These are phyloP conservation scores for Vireo altiloquus DNA, from an alignment of 2,113 vertebrate genomes.

Conservation along the genomic window DNA sequence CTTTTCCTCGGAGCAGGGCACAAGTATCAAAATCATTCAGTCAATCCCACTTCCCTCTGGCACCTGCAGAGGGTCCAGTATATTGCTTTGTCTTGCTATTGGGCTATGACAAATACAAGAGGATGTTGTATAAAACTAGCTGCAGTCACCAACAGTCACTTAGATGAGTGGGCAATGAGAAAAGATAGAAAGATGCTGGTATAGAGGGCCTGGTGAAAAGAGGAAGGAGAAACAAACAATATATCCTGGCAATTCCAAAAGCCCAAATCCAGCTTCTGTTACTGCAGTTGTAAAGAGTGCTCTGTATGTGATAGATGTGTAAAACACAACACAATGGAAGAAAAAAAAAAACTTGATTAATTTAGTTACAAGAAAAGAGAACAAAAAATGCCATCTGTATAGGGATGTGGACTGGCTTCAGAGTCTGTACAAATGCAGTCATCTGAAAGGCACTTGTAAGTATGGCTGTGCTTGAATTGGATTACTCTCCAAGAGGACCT, in stretches of 20 bases:
- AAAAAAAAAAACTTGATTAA: background rate
- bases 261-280: background rate
- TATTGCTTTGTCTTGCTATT: background rate
- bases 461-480: background rate
- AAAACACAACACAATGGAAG: background rate
- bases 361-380: background rate
- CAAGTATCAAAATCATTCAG: background rate
- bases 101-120: background rate
- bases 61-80: background rate
- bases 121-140: background rate
- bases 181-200: background rate
- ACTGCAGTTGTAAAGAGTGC: background rate
- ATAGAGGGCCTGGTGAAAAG: background rate
- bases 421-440: background rate
- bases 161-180: background rate
- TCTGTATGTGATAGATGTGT: fast-evolving
- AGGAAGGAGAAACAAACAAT: background rate
- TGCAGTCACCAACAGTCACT: fast-evolving
- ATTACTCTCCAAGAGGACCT: background rate
- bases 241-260: background rate
- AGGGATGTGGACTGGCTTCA: background rate
- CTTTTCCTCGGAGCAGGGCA: background rate
- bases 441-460: background rate
- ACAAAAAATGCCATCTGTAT: background rate
- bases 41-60: background rate